Base-by-base conservation (phyloP, 2,888 invertebrate species). In the Dilophus febrilis region DNA sequence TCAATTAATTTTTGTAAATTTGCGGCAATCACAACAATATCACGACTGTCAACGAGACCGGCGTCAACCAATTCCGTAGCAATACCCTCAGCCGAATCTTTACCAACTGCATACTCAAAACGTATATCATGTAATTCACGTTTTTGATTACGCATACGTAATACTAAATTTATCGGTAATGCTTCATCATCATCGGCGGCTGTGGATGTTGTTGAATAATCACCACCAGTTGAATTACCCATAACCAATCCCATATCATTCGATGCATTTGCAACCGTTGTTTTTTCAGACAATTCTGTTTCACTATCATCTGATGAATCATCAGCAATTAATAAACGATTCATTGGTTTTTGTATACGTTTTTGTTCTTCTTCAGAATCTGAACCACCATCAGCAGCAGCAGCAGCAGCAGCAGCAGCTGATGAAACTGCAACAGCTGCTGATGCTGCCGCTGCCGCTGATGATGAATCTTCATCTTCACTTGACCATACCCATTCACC, bases 401-500 rank as follows among this genome's bases (percentile, higher is more conserved):
- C 22, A 22, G 5, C 22, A 22, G 5, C 22, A 22, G 5, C 22
- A 22, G 5, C 22, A 22, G 8, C 22, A 22, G 5, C 22, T 6
- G 5, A 4, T 6, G 5, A 6, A 22, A 22, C 22, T n/a, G 5
- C 22, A 22, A 4, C 22, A 22, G 5, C 22, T 6, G 5, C 22
- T 6, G 5, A 4, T 6, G 5, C 22, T 6, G 5, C 22, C 4
- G 8, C 22, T 6, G 5, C 22, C 4, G 5, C 22, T 6, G 5
- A 6, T 6, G 8, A 4, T 41, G 72, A 80, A 50, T 80, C 83
- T 50, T 91, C 86, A 54, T 92, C 92, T 54, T 87, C 88, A 51
- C 90, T 90, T 43, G 91, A 92, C 94, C 95, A 97, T 44, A 92
- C 91, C 95, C 95, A 95, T 59, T 91, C 91, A 29, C 95, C 95